Conservation (phyloP, 1,140 invertebrate species). For the Phthorimaea operculella region DNA sequence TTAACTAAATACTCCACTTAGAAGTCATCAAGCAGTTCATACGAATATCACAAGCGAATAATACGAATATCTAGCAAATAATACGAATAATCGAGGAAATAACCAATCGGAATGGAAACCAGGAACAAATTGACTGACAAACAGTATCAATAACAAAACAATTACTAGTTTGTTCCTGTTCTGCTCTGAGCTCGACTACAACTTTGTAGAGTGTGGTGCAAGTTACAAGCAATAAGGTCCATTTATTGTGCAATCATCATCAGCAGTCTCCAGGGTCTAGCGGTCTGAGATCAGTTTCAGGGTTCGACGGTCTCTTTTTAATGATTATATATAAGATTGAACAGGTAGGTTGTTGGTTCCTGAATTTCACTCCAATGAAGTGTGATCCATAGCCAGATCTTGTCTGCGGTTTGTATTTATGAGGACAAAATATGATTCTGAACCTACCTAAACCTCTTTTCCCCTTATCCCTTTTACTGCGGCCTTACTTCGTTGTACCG, state of each 20-base stretch:
- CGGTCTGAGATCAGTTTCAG: too few species aligned
- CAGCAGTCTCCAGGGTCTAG: too few species aligned
- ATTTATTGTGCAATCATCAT: neutral
- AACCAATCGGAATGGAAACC: neutral
- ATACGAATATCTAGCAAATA: neutral
- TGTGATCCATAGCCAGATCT: too few species aligned
- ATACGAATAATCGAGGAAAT: neutral
- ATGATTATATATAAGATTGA: too few species aligned
- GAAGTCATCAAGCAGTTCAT: neutral
- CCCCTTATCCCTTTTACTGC: too few species aligned
- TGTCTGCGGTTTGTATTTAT: too few species aligned
- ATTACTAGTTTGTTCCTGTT: slow-evolving; percentile 57
- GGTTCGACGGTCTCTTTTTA: too few species aligned
- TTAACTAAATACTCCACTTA: neutral
- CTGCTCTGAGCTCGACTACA: slow-evolving; percentile 12
- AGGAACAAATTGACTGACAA: slow-evolving; percentile 23
- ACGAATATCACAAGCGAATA: neutral
- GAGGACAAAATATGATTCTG: too few species aligned
- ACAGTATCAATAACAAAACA: slow-evolving; percentile 44
- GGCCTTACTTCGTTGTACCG: too few species aligned
- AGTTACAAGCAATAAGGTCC: slow-evolving; percentile 9
- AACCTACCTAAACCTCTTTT: too few species aligned
- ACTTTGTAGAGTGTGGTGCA: slow-evolving; percentile 9
- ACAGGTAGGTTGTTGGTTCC: too few species aligned
- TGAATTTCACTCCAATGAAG: too few species aligned